Evolutionary conservation across 2,113 vertebrate genomes (phyloP), one percentile per base, ranked within the genome.

Genomic region (Lethenteron reissneri): DNA sequence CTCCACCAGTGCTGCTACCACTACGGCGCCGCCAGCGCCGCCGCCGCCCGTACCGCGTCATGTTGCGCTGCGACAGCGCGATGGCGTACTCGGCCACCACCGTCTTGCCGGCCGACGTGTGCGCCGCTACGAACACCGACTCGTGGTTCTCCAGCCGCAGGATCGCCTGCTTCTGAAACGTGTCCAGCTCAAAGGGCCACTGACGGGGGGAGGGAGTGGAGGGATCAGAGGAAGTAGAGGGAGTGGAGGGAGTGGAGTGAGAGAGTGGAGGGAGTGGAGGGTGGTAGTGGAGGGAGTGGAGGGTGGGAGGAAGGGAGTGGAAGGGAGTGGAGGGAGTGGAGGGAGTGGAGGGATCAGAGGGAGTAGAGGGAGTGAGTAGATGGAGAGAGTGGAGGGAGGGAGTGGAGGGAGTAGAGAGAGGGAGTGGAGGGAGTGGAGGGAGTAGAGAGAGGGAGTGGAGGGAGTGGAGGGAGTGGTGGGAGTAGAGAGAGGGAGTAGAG

Each of bases 51-150:
- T 72, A 91, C 89, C 89, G 84, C 0, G 89, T 92, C 89, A 92
- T 92, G 83, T 94, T 88, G 73, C 88, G 89, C 80, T 88, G 87
- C 0, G 88, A 88, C 69, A 94, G 81, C 0, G 89, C 89, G 15
- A 92, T 88, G 75, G 89, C 89, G 0, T 94, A 94, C 57, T 94
- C 89, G 0, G 89, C 89, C 75, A 91, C 89, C 72, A 89, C 88
- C 0, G 89, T 94, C 79, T 94, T 94, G 41, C 89, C 89, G 0
- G 89, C 88, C 0, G 89, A 94, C 0, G 89, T 94, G 80, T 92
- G 89, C 1, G 89, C 89, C 0, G 89, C 87, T 0, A 94, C 87
- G 58, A 94, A 90, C 56, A 92, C 87, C 0, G 87, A 91, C 58
- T 89, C 82, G 0, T 87, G 87, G 56, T 80, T 80, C 75, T 94